These are phyloP conservation scores for Himantopus leucocephalus DNA, from an alignment of 2,113 vertebrate genomes.

Conservation along the genomic window DNA sequence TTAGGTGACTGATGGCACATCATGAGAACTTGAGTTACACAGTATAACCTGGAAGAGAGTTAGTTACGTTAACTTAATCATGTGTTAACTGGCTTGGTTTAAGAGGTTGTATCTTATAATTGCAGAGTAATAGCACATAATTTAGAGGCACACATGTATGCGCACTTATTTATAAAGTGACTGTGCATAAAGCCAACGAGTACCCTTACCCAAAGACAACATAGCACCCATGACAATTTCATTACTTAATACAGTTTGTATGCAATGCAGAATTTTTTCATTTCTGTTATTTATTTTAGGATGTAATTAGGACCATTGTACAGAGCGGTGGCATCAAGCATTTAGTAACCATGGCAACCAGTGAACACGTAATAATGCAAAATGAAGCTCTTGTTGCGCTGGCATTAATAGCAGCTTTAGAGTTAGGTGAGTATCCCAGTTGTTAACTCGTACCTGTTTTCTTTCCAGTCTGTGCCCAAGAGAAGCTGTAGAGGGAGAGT, in stretches of 20 bases:
- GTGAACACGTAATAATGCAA: slow-evolving; percentile 98
- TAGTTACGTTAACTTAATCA: not conserved
- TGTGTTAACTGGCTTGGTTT: not conserved
- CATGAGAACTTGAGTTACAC: not conserved
- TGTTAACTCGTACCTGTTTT: not conserved
- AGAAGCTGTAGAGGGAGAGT: not conserved
- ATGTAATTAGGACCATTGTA: slow-evolving; percentile 92
- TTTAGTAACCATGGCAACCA: slow-evolving; percentile 96
- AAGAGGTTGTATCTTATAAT: not conserved
- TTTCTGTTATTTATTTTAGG: slow-evolving; percentile 76
- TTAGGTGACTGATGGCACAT: not conserved
- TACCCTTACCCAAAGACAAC: not conserved
- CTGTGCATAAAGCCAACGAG: not conserved
- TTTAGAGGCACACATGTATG: not conserved
- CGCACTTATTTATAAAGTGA: not conserved
- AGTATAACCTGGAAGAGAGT: not conserved
- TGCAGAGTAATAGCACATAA: not conserved
- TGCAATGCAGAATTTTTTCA: slow-evolving; percentile 16
- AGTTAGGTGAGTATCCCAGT: slow-evolving; percentile 87
- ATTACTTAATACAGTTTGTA: not conserved
- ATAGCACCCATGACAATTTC: fast-evolving
- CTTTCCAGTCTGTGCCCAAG: not conserved
- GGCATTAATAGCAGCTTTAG: slow-evolving; percentile 91
- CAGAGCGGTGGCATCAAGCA: slow-evolving; percentile 93
- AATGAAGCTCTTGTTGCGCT: slow-evolving; percentile 97